Evolutionary conservation across 2,888 invertebrate genomes (phyloP).

Genomic region (Rhingia rostrata): DNA sequence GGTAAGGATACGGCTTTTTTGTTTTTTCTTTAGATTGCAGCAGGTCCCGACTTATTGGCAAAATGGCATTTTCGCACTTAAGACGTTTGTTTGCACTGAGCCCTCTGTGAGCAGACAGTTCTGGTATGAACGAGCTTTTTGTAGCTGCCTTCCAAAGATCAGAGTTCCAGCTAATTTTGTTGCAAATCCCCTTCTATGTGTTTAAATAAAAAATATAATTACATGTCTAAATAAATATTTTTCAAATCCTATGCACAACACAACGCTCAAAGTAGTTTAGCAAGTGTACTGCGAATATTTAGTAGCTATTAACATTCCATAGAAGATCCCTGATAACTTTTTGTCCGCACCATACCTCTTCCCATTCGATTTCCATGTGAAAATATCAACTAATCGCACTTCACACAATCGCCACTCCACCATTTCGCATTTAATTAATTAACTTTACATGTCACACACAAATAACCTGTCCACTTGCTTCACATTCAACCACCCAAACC

Average conservation of each 20-base stretch:
- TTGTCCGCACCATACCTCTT: background rate
- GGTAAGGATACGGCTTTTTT: too few species aligned
- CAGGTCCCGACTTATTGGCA: too few species aligned
- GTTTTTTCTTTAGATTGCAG: too few species aligned
- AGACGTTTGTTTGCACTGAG: too few species aligned
- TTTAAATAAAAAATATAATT: background rate
- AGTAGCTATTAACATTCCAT: background rate
- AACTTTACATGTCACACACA: constrained; percentile 73
- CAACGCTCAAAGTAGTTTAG: background rate
- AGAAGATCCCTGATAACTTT: background rate
- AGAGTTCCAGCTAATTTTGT: too few species aligned
- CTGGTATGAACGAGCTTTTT: too few species aligned
- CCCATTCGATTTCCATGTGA: background rate
- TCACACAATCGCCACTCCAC: constrained; percentile 10
- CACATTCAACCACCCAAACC: constrained; percentile 55
- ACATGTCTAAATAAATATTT: background rate
- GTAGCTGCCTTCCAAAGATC: too few species aligned
- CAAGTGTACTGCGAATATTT: too few species aligned
- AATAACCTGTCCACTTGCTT: constrained; percentile 70
- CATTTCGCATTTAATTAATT: constrained; percentile 69
- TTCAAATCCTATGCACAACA: background rate
- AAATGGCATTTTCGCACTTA: too few species aligned
- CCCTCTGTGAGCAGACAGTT: too few species aligned
- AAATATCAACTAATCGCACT: constrained; percentile 9
- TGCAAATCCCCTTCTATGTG: background rate